Percentiles rank a stretch among this genome's conserved stretches.
Evolutionary conservation across 2,888 invertebrate genomes (phyloP).

Genomic region (Amorpha juglandis): DNA sequence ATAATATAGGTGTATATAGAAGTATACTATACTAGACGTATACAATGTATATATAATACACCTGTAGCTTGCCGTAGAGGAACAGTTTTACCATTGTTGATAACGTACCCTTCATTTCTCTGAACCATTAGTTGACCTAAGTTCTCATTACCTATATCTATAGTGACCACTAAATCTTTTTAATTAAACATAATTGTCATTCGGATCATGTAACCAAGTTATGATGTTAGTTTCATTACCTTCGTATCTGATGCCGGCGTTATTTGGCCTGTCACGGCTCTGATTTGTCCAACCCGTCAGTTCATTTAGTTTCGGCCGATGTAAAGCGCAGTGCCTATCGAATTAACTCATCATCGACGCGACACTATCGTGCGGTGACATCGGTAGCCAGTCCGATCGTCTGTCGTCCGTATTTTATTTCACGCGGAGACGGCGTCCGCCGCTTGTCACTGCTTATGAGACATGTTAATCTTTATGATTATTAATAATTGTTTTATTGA

Average conservation of each 20-base stretch:
- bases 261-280: constrained; percentile 42
- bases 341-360: constrained; percentile 72
- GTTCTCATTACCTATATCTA: too few relatives aligned
- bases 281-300: constrained; percentile 58
- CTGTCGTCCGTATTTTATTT: constrained; percentile 35
- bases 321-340: constrained; percentile 65
- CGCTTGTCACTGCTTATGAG: background rate
- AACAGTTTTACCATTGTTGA: too few relatives aligned
- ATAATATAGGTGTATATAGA: too few relatives aligned
- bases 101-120: too few relatives aligned
- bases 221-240: constrained; percentile 24
- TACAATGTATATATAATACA: too few relatives aligned
- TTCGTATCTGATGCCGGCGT: constrained; percentile 23
- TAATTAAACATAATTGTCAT: background rate
- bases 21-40: too few relatives aligned
- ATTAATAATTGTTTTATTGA: constrained; percentile 1
- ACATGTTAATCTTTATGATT: constrained; percentile 5
- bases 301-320: constrained; percentile 58
- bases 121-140: too few relatives aligned
- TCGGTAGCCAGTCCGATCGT: constrained; percentile 63
- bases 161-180: background rate
- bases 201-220: background rate
- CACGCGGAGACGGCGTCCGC: constrained; percentile 15
- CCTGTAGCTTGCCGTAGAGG: too few relatives aligned
- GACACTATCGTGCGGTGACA: constrained; percentile 68